Percentiles rank a stretch among this genome's conserved stretches.
Evolutionary conservation across 2,113 vertebrate genomes (phyloP).

Genomic region (Otus sunia): DNA sequence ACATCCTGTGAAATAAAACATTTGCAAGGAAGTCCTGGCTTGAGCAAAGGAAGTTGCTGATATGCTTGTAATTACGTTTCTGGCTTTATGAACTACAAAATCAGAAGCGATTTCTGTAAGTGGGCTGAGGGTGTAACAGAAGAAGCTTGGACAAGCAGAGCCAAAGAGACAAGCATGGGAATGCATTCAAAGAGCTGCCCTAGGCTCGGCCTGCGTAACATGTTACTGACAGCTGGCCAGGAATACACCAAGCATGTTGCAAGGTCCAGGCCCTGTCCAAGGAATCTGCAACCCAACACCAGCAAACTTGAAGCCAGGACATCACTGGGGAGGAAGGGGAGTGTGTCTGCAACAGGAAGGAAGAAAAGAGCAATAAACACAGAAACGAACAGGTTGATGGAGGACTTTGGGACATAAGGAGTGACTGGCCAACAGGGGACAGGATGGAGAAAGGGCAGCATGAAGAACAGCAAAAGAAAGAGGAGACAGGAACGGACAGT

Average conservation of each 20-base stretch:
- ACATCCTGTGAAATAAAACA: background rate
- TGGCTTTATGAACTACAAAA: background rate
- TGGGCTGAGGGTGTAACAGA: background rate
- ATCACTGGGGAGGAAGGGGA: background rate
- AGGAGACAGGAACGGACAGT: background rate
- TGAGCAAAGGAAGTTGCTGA: background rate
- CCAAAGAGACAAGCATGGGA: background rate
- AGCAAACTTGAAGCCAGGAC: background rate
- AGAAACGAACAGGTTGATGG: background rate
- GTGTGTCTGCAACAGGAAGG: background rate
- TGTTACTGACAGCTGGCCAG: background rate
- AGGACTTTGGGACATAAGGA: background rate
- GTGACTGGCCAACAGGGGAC: background rate
- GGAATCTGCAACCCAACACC: slow-evolving; percentile 18
- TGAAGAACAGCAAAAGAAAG: background rate
- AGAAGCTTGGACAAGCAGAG: background rate
- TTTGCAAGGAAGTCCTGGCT: background rate
- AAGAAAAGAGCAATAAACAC: background rate
- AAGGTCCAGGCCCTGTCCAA: background rate
- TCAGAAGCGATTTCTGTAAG: background rate
- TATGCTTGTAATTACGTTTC: background rate
- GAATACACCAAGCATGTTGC: background rate
- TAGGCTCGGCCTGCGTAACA: background rate
- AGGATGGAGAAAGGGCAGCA: background rate
- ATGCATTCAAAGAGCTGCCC: background rate